phyloP scores from a whole-genome alignment of 2,888 invertebrate genomes.

The Crioceris asparagi region DNA sequence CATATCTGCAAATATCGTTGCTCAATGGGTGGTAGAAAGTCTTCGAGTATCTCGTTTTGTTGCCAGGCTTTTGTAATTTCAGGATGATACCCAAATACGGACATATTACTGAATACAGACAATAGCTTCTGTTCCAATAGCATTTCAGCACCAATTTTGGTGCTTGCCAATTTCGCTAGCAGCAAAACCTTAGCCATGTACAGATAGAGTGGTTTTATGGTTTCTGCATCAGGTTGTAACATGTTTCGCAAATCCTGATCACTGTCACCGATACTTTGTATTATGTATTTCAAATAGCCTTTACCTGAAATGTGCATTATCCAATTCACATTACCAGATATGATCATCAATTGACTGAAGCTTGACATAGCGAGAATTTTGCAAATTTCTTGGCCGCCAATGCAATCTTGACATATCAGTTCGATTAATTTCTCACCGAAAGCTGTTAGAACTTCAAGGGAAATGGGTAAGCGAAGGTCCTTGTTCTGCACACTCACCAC shows the following conservation, averaged over 20 bases:
- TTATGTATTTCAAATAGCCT: slow-evolving; percentile 71
- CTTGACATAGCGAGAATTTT: slow-evolving; percentile 80
- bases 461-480: slow-evolving; percentile 31
- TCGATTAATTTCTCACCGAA: slow-evolving; percentile 76
- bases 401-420: slow-evolving; percentile 74
- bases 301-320: slow-evolving; percentile 49
- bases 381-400: slow-evolving; percentile 80
- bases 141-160: slow-evolving; percentile 54
- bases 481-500: slow-evolving; percentile 20
- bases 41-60: slow-evolving; percentile 26
- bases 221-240: slow-evolving; percentile 47
- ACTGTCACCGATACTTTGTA: slow-evolving; percentile 68
- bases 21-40: slow-evolving; percentile 52
- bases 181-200: slow-evolving; percentile 83
- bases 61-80: slow-evolving; percentile 41
- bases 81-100: slow-evolving; percentile 62
- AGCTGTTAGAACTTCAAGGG: slow-evolving; percentile 53
- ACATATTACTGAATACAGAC: slow-evolving; percentile 54
- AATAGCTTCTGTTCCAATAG: slow-evolving; percentile 50
- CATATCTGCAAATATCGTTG: slow-evolving; percentile 73
- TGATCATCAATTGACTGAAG: slow-evolving; percentile 64
- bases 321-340: slow-evolving; percentile 60
- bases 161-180: slow-evolving; percentile 53
- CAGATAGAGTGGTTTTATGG: slow-evolving; percentile 67
- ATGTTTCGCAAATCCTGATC: slow-evolving; percentile 57